Conservation (phyloP, 2,888 invertebrate genomes). For the Embidobia sp. region DNA sequence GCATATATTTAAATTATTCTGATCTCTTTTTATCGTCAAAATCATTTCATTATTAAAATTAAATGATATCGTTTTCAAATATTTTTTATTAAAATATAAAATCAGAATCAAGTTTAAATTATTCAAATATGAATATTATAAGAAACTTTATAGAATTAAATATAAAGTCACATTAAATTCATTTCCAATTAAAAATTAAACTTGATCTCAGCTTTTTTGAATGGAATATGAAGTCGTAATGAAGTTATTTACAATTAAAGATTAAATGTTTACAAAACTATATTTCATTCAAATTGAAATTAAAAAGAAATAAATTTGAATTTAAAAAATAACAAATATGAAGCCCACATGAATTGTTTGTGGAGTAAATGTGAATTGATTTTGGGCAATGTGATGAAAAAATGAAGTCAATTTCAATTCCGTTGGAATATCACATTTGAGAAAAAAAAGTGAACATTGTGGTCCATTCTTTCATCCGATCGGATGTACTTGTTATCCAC, state of each 20-base stretch:
- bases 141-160: too few relatives aligned
- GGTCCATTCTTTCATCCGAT: neutral
- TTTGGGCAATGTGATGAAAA: neutral
- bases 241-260: neutral
- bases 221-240: conserved; percentile 1
- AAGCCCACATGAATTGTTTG: neutral
- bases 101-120: too few relatives aligned
- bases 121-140: too few relatives aligned
- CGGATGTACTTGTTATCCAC: neutral
- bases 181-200: conserved; percentile 3
- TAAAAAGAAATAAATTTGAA: neutral
- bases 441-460: neutral
- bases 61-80: too few relatives aligned
- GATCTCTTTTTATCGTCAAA: too few relatives aligned
- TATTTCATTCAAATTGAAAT: neutral
- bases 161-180: too few relatives aligned
- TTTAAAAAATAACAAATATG: neutral
- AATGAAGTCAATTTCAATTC: conserved; percentile 2
- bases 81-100: too few relatives aligned
- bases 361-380: neutral
- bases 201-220: neutral
- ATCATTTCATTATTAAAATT: too few relatives aligned
- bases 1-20: too few relatives aligned
- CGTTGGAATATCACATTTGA: neutral
- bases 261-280: neutral